Evolutionary conservation across 2,113 vertebrate genomes (phyloP).

Genomic region (Hypocryptadius cinnamomeus): DNA sequence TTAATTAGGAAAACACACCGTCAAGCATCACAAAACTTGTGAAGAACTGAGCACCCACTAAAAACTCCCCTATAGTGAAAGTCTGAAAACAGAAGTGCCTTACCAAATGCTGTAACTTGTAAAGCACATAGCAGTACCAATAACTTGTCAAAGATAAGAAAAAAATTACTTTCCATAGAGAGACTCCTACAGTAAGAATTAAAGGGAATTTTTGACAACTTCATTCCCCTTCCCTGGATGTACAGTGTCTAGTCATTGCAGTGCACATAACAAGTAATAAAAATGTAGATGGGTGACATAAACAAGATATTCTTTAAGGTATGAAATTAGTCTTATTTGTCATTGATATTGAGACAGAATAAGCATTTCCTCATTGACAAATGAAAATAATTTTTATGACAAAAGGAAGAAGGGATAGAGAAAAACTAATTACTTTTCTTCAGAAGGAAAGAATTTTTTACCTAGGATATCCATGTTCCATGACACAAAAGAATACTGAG

Average conservation of each 20-base stretch:
- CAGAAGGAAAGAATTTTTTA: not conserved
- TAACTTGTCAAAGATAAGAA: not conserved
- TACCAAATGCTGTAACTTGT: too few species aligned
- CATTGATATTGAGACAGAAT: not conserved
- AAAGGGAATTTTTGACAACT: constrained; percentile 47
- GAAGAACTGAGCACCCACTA: not conserved
- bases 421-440: not conserved
- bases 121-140: not conserved
- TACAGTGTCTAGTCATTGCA: constrained; percentile 5
- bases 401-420: not conserved
- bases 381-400: not conserved
- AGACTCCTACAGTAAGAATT: constrained; percentile 2
- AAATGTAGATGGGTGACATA: constrained; percentile 28
- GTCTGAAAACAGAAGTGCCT: not conserved
- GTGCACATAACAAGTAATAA: not conserved
- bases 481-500: not conserved
- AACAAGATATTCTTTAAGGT: not conserved
- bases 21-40: not conserved
- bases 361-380: not conserved
- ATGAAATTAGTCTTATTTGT: constrained; percentile 38
- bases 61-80: not conserved
- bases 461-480: not conserved
- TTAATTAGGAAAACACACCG: not conserved
- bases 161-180: not conserved
- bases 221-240: not conserved